Evolutionary conservation across 1,140 invertebrate genomes (phyloP).

Genomic region (Drosophila varians): DNA sequence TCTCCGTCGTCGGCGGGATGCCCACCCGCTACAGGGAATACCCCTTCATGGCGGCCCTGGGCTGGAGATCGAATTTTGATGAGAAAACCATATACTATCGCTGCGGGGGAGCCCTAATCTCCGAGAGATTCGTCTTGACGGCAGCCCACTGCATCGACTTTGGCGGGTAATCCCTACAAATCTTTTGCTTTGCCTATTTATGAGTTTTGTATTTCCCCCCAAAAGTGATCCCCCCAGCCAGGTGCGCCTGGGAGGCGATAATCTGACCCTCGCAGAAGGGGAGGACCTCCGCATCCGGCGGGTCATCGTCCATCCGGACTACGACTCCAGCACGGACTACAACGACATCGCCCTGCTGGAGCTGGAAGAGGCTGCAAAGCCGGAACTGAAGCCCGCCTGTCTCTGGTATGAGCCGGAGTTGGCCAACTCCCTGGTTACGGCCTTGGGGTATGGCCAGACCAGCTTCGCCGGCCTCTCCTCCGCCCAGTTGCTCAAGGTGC

Average conservation of each 20-base stretch:
- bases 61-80: slow-evolving; percentile 65
- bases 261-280: slow-evolving; percentile 47
- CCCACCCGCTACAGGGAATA: slow-evolving; percentile 82
- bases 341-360: slow-evolving; percentile 78
- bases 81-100: slow-evolving; percentile 57
- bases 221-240: slow-evolving; percentile 49
- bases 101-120: slow-evolving; percentile 78
- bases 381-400: slow-evolving; percentile 35
- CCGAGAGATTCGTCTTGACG: slow-evolving; percentile 71
- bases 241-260: slow-evolving; percentile 69
- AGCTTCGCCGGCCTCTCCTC: slow-evolving; percentile 65
- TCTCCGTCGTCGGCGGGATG: slow-evolving; percentile 79
- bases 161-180: slow-evolving; percentile 50
- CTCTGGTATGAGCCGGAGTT: slow-evolving; percentile 40
- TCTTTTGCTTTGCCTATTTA: neutral
- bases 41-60: slow-evolving; percentile 84
- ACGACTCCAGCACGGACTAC: slow-evolving; percentile 43
- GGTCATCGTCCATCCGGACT: slow-evolving; percentile 60
- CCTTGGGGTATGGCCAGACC: slow-evolving; percentile 74
- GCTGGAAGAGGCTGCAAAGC: slow-evolving; percentile 36
- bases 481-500: slow-evolving; percentile 63
- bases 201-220: neutral
- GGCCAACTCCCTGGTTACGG: slow-evolving; percentile 39
- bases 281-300: slow-evolving; percentile 50
- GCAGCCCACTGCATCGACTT: slow-evolving; percentile 82